A percentile compares a stretch with the other conserved stretches of the same genome.
Conservation (phyloP, 2,113 vertebrate genomes). For the Gopherus flavomarginatus region DNA sequence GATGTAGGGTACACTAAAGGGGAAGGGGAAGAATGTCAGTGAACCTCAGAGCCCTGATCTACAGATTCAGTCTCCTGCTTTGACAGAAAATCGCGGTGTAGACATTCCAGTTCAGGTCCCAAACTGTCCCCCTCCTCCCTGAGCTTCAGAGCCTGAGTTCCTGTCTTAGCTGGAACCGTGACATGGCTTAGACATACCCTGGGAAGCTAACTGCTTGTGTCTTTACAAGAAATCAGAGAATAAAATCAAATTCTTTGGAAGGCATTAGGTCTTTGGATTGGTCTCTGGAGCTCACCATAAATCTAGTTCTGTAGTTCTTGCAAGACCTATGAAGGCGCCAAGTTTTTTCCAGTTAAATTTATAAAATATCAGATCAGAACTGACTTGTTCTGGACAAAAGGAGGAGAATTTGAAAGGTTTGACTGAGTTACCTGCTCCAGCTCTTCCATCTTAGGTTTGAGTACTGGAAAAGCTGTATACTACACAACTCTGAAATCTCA, state of each 20-base stretch:
- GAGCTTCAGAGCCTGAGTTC: neutral
- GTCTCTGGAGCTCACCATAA: neutral
- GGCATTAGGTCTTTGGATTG: neutral
- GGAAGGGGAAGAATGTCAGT: neutral
- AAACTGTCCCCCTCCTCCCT: neutral
- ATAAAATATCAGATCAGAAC: neutral
- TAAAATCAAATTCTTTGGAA: neutral
- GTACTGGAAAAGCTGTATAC: fast-evolving
- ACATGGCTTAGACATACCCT: neutral
- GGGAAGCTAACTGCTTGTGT: neutral
- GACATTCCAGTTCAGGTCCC: neutral
- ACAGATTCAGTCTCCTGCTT: neutral
- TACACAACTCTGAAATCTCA: neutral
- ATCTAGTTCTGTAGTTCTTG: neutral
- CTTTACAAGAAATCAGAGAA: neutral
- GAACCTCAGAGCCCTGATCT: neutral
- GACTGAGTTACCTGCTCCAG: neutral
- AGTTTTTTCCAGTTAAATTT: neutral
- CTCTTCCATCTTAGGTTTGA: neutral
- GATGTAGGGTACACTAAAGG: too few relatives aligned
- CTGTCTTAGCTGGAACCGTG: neutral
- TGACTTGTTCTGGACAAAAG: neutral
- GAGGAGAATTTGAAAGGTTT: neutral
- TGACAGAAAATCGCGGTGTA: neutral
- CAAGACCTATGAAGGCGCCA: neutral